Evolutionary conservation across 2,797 vertebrate genomes (phyloP).

Genomic region (Sylvilagus floridanus): DNA sequence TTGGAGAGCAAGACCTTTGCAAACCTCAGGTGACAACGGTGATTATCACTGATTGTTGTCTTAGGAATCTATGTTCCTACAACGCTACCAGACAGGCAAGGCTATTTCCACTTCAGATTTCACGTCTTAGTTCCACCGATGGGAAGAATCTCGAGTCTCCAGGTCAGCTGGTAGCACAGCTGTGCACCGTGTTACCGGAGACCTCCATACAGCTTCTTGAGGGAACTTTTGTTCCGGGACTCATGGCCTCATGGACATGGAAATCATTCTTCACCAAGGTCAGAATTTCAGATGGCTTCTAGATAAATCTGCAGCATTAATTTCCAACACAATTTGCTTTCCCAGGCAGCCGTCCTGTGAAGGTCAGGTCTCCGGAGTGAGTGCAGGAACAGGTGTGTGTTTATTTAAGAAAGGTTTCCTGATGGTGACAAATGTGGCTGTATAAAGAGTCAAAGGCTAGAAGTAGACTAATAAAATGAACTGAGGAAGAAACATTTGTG

Average conservation of each 20-base stretch:
- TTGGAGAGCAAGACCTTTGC: not conserved
- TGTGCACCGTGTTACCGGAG: not conserved
- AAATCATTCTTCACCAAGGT: slow-evolving; percentile 9
- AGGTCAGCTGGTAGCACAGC: not conserved
- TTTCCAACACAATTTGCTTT: slow-evolving; percentile 36
- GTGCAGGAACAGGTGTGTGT: not conserved
- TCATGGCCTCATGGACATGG: not conserved
- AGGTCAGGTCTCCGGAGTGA: not conserved
- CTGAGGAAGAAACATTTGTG: not conserved
- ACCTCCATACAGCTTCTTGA: not conserved
- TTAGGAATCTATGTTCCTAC: not conserved
- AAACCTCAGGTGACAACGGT: not conserved
- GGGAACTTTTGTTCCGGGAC: not conserved
- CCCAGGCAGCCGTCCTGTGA: not conserved
- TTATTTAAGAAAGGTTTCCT: not conserved
- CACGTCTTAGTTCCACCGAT: not conserved
- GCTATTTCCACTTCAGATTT: slow-evolving; percentile 1
- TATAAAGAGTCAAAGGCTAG: not conserved
- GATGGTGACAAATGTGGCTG: not conserved
- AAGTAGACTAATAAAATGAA: not conserved
- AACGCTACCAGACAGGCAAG: not conserved
- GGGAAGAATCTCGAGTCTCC: not conserved
- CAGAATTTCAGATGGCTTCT: slow-evolving; percentile 16
- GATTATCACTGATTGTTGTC: not conserved
- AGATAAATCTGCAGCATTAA: slow-evolving; percentile 28